Base-by-base conservation (phyloP, 1,140 invertebrate species). In the Zaprionus taronus region DNA sequence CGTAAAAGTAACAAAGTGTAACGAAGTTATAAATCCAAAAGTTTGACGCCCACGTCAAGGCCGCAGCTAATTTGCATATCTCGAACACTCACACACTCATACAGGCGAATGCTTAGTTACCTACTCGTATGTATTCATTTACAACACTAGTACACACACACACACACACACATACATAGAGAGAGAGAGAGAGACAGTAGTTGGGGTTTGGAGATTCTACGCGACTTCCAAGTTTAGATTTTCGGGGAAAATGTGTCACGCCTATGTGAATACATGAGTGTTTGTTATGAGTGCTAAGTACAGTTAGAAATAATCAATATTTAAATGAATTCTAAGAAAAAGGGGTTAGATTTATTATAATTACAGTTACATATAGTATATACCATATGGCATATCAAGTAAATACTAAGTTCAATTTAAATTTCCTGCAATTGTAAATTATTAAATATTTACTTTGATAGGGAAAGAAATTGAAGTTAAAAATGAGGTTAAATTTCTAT, bases 11-110 rank as follows among this genome's bases (percentile, higher is more conserved):
- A 81, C 73, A 82, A 91, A 90, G 79, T 89, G 85, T 89, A 89
- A 89, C 85, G 70, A 89, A 89, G 85, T 89, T 89, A 85, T 83
- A 91, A 89, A 89, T 85, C 84, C 71, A 83, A 80, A 89, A 75
- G 80, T 90, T 90, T 90, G 89, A 90, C 85, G 86, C 85, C 85
- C 86, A 90, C 85, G 82, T 89, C 85, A 90, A 90, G 85, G 85
- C 86, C 85, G 72, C 60, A 85, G 80, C 80, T 85, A 90, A 90
- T 90, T 90, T 90, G 82, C 85, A 90, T 90, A 90, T 85, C 81
- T 89, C 81, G 58, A 75, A 71, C 73, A 73, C 51, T 71, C 84
- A 49, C 72, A 81, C 56, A 65, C 47, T 56, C 15, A 80, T 58
- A 73, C 63, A 65, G 47, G 66, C 47, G 44, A 38, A 51, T 28